A percentile compares a stretch with the other conserved stretches of the same genome.
Evolutionary conservation across 2,888 invertebrate species (phyloP).

Genomic region (Bombylius major): DNA sequence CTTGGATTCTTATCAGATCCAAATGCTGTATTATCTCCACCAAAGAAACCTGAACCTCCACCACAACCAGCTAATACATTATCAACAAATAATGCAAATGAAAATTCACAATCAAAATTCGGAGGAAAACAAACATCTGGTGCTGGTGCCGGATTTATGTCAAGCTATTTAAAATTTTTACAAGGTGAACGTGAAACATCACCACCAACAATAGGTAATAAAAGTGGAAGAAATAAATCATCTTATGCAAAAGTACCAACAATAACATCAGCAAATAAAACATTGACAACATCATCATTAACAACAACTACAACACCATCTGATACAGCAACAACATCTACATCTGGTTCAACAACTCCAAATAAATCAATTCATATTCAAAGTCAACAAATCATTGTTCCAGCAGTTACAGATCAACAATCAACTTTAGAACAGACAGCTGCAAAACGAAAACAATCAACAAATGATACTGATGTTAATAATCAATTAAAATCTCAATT

Average conservation of each 20-base stretch:
- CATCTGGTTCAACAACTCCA: slow-evolving; percentile 26
- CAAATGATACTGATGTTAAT: background rate
- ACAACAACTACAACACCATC: background rate
- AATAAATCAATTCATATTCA: slow-evolving; percentile 22
- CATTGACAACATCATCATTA: background rate
- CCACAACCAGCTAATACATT: slow-evolving; percentile 25
- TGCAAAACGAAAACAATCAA: slow-evolving; percentile 18
- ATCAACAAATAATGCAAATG: slow-evolving; percentile 12
- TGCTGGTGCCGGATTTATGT: slow-evolving; percentile 69
- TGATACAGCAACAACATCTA: slow-evolving; percentile 8
- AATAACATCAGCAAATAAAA: background rate
- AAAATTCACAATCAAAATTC: slow-evolving; percentile 25
- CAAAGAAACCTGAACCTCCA: slow-evolving; percentile 10
- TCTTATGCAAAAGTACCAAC: background rate
- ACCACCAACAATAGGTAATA: slow-evolving; percentile 54
- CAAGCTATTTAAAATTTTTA: slow-evolving; percentile 73
- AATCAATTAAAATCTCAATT: slow-evolving; percentile 23
- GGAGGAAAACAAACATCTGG: slow-evolving; percentile 47
- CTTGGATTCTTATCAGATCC: slow-evolving; percentile 62
- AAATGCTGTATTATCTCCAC: slow-evolving; percentile 20
- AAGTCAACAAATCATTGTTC: slow-evolving; percentile 12
- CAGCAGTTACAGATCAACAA: slow-evolving; percentile 37
- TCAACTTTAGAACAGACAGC: slow-evolving; percentile 37
- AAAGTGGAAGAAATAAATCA: slow-evolving; percentile 36
- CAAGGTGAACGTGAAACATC: slow-evolving; percentile 73